Evolutionary conservation across 2,113 vertebrate species (phyloP), one percentile per base, ranked within the genome.

Genomic region (Passer domesticus): DNA sequence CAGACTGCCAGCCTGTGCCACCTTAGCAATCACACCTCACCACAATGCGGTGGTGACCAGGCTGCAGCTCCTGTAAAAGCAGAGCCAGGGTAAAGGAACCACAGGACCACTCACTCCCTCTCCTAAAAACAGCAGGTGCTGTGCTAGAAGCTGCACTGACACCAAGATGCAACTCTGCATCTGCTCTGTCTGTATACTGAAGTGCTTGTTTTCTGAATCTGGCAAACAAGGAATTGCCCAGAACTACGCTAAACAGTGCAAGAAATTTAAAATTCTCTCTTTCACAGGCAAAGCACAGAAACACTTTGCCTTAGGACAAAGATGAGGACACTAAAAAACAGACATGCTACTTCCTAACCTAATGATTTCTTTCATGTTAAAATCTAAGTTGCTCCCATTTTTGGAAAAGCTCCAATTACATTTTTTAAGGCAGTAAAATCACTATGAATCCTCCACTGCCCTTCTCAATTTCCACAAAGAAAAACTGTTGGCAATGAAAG

Each of bases 221-320:
- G 50, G 50, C 50, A 59, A 76, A 72, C 25, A 43, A 63, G 16
- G 27, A 77, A 75, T 43, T 84, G 35, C 35, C 58, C 18, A 82
- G 30, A 82, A 68, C 11, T 58, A 28, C 0, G 1, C 37, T 30
- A 14, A 90, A 50, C 7, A 24, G 10, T 3, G 19, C 3, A 7
- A 88, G 5, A 79, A 74, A 79, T 39, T 27, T 20, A 11, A 41
- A 87, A 28, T 23, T 53, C 10, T 77, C 69, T 27, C 55, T 84
- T 74, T 80, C 28, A 70, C 87, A 89, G n/a, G n/a, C 31, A 56
- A 62, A 78, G 25, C 25, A 59, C 0, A 82, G 39, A 66, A 87
- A 66, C 4, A 39, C 6, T 39, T 87, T 37, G 21, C 2, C 2
- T 56, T 43, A 74, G 62, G n/a, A 69, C 7, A 41, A 87, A 68